These are phyloP conservation scores for Cryptocephalus moraei DNA, from an alignment of 2,888 invertebrate genomes.

Conservation along the genomic window DNA sequence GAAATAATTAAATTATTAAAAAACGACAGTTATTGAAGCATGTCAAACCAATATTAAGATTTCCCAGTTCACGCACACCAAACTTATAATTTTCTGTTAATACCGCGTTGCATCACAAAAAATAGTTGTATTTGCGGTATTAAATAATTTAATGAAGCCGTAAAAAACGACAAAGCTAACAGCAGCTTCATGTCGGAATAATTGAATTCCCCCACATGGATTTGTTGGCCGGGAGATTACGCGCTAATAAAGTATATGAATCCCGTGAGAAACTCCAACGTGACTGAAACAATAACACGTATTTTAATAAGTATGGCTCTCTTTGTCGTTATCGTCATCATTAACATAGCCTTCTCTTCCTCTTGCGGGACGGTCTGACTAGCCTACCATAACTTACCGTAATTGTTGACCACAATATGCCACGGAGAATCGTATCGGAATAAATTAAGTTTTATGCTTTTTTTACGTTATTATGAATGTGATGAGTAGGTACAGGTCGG, in stretches of 20 bases:
- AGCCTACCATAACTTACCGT: conserved; percentile 31
- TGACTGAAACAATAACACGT: conserved; percentile 41
- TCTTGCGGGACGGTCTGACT: conserved; percentile 20
- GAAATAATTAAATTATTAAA: too few relatives aligned
- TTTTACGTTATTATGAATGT: neutral
- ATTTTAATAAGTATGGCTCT: conserved; percentile 37
- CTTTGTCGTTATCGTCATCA: conserved; percentile 15
- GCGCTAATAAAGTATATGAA: conserved; percentile 29
- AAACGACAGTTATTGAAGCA: conserved; percentile 8
- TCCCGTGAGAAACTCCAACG: conserved; percentile 41
- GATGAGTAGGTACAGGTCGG: neutral
- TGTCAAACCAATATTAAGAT: conserved; percentile 7
- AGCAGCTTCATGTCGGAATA: neutral
- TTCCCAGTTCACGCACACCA: conserved; percentile 8
- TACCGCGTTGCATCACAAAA: conserved; percentile 1
- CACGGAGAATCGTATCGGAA: conserved; percentile 30
- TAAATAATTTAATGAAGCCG: neutral
- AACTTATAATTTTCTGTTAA: conserved; percentile 8
- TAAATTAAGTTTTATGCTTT: conserved; percentile 6
- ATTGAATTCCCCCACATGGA: conserved; percentile 12
- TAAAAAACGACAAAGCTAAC: neutral
- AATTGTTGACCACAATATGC: conserved; percentile 31
- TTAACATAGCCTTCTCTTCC: conserved; percentile 8
- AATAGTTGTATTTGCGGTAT: neutral
- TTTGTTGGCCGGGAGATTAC: conserved; percentile 22